phyloP scores from a whole-genome alignment of 2,888 invertebrate genomes.

The Sphecodes monilicornis region DNA sequence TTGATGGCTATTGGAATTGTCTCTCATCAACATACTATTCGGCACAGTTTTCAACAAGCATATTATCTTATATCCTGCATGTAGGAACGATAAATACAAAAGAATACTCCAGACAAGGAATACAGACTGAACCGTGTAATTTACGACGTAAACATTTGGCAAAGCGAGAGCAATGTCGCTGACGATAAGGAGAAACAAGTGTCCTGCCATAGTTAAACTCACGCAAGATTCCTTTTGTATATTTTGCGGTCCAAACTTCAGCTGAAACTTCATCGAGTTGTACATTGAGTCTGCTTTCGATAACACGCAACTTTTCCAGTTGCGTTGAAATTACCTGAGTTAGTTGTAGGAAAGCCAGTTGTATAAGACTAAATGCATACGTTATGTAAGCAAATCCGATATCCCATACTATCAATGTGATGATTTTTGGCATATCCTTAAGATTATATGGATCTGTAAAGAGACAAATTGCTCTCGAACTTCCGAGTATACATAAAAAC shows the following conservation, averaged over 20 bases:
- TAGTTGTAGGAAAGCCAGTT: constrained; percentile 86
- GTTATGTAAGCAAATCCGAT: constrained; percentile 86
- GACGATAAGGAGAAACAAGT: constrained; percentile 85
- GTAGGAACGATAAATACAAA: constrained; percentile 86
- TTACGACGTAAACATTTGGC: constrained; percentile 84
- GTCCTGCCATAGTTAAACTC: constrained; percentile 85
- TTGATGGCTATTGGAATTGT: constrained; percentile 81
- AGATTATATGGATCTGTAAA: constrained; percentile 87
- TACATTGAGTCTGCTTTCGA: not conserved
- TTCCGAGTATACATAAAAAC: constrained; percentile 86
- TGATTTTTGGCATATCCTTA: constrained; percentile 85
- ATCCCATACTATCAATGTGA: constrained; percentile 86
- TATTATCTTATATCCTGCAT: constrained; percentile 85
- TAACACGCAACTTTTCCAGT: not conserved
- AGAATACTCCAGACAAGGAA: constrained; percentile 86
- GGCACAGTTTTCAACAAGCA: constrained; percentile 84
- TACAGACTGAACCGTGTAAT: constrained; percentile 85
- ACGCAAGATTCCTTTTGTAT: constrained; percentile 85
- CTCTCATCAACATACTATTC: constrained; percentile 82
- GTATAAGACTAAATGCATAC: constrained; percentile 86
- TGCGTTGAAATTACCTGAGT: constrained; percentile 84
- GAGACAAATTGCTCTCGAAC: constrained; percentile 85
- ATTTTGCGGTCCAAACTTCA: constrained; percentile 85
- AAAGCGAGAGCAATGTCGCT: constrained; percentile 85
- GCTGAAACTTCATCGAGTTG: constrained; percentile 75